Evolutionary conservation across 2,888 invertebrate genomes (phyloP), one percentile per base, ranked within the genome.

Genomic region (Nomada ruficornis): DNA sequence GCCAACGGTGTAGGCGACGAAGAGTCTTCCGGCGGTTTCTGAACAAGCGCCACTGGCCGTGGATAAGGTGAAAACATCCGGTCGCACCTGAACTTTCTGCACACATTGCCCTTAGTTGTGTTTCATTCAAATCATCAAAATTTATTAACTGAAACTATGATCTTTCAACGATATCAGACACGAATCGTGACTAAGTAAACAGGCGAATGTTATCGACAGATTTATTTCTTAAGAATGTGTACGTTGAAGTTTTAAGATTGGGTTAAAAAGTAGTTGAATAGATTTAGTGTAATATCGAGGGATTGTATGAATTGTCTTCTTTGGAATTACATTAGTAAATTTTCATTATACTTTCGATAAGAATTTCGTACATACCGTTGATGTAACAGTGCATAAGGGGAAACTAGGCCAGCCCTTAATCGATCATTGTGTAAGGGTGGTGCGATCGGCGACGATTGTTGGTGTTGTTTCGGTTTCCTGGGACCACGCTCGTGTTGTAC

Each of bases 401-500:
- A 75, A 7, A 83, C 68, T n/a, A 83, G 83, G 13, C 84, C 83
- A 63, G 92, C 88, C 83, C 92, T 87, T 69, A 93, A 86, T 71
- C 91, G 87, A 87, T 90, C 92, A 70, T 85, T 90, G 86, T 90
- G 92, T 70, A 89, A 67, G 5, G 73, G 55, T 20, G 91, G 84
- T 55, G 87, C 88, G 47, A 90, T 89, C 44, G 91, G 82, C 18
- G 91, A 88, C 72, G 90, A 88, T 89, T 92, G 89, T 72, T 93
- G 94, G 92, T 97, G 97, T 83, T 96, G 94, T 94, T 99, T 98
- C 9, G 98, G 98, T 94, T 98, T 98, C 80, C 99, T 96, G 0
- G 99, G 99, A 10, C 99, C 99, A 63, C 99, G 96, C 94, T 99
- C 99, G 94, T 99, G 99, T 94, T 99, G 99, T 82, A 99, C 99